These are phyloP conservation scores for Poecilia latipinna DNA, from an alignment of 2,113 vertebrate species.

Conservation along the genomic window DNA sequence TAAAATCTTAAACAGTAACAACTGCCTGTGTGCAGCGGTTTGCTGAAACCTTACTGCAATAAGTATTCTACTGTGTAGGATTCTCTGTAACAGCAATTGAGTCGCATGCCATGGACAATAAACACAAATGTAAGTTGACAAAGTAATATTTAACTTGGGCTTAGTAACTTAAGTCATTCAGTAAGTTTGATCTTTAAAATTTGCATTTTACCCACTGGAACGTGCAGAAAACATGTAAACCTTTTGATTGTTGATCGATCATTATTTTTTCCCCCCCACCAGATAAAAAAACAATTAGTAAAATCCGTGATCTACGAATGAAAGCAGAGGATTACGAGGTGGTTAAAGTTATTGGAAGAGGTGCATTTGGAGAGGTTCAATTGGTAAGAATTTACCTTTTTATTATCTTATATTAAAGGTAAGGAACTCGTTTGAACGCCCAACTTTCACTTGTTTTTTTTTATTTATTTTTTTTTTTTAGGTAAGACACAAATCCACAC, in stretches of 20 bases:
- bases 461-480: constrained; percentile 53
- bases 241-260: constrained; percentile 6
- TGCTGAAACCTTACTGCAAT: too few species aligned
- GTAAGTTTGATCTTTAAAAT: too few species aligned
- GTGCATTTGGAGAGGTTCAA: constrained; percentile 98
- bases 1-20: too few species aligned
- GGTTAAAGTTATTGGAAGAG: constrained; percentile 98
- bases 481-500: constrained; percentile 96
- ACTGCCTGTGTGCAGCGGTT: too few species aligned
- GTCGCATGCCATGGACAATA: too few species aligned
- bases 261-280: constrained; percentile 34
- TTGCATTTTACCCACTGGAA: too few species aligned
- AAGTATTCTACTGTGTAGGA: too few species aligned
- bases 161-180: too few species aligned
- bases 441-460: neutral
- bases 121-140: too few species aligned
- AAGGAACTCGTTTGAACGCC: neutral
- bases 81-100: too few species aligned
- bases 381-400: constrained; percentile 82
- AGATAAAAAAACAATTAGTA: constrained; percentile 98
- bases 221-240: too few species aligned
- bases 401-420: neutral
- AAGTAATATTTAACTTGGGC: too few species aligned
- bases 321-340: constrained; percentile 99
- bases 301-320: constrained; percentile 97